phyloP scores from a whole-genome alignment of 1,140 invertebrate genomes.

The Hydropsyche tenuis region DNA sequence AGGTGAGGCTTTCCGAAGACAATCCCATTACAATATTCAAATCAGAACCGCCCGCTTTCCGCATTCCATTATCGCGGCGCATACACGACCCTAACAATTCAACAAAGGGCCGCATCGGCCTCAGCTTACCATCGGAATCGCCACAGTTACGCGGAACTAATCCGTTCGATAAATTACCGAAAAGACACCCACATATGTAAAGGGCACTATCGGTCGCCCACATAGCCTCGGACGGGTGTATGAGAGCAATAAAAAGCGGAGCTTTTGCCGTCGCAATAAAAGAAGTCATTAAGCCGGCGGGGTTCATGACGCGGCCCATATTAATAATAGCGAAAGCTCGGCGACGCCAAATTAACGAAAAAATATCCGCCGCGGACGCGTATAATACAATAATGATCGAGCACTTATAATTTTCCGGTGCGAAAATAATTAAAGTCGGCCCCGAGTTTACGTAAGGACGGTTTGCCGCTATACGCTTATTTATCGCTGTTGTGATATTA shows the following conservation, averaged over 20 bases:
- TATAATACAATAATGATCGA: slow-evolving; percentile 12
- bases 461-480: too few relatives aligned
- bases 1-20: too few relatives aligned
- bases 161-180: slow-evolving; percentile 13
- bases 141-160: neutral
- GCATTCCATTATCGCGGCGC: too few relatives aligned
- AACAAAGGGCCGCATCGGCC: too few relatives aligned
- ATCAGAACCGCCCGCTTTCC: too few relatives aligned
- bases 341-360: slow-evolving; percentile 10
- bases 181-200: neutral
- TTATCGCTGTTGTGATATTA: neutral
- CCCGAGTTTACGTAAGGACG: too few relatives aligned
- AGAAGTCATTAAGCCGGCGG: neutral
- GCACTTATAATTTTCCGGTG: slow-evolving; percentile 17
- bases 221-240: slow-evolving; percentile 1
- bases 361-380: too few relatives aligned
- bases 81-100: too few relatives aligned
- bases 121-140: neutral
- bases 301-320: neutral
- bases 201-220: neutral
- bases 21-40: too few relatives aligned
- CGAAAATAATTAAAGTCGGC: slow-evolving; percentile 4
- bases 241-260: neutral
- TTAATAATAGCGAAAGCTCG: slow-evolving; percentile 9
- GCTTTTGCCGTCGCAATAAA: slow-evolving; percentile 6